Evolutionary conservation across 1,140 invertebrate species (phyloP).

Genomic region (Bombus terrestris): DNA sequence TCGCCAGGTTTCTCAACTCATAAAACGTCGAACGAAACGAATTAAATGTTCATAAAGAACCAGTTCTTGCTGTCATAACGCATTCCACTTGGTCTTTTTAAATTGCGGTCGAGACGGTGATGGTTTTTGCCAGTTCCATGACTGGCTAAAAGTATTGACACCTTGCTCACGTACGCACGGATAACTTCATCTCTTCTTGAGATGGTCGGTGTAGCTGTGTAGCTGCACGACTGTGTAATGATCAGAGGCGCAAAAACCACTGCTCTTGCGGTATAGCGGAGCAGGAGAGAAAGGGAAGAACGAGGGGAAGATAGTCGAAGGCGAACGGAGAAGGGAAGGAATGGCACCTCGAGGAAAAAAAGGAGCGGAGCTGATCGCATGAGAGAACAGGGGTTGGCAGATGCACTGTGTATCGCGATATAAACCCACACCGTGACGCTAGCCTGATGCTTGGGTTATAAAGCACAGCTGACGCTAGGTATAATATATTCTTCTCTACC

Average conservation of each 20-base stretch:
- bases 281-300: neutral
- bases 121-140: conserved; percentile 22
- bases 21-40: neutral
- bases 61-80: conserved; percentile 20
- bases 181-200: conserved; percentile 56
- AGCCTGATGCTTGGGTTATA: conserved; percentile 72
- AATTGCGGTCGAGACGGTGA: conserved; percentile 11
- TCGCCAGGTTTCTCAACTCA: neutral
- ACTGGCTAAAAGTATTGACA: conserved; percentile 56
- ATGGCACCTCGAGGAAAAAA: conserved; percentile 34
- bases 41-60: conserved; percentile 27
- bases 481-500: conserved; percentile 74
- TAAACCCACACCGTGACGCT: conserved; percentile 69
- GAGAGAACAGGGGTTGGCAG: conserved; percentile 51
- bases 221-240: conserved; percentile 51
- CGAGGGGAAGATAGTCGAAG: neutral
- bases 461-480: conserved; percentile 75
- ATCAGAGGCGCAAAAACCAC: conserved; percentile 53
- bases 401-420: conserved; percentile 69
- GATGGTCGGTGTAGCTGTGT: neutral
- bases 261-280: neutral
- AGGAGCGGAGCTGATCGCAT: conserved; percentile 37
- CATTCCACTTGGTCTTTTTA: conserved; percentile 10
- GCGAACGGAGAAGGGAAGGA: neutral
- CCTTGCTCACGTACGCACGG: conserved; percentile 59